Evolutionary conservation across 1,140 invertebrate genomes (phyloP).

Genomic region (Dreissena rostriformis): DNA sequence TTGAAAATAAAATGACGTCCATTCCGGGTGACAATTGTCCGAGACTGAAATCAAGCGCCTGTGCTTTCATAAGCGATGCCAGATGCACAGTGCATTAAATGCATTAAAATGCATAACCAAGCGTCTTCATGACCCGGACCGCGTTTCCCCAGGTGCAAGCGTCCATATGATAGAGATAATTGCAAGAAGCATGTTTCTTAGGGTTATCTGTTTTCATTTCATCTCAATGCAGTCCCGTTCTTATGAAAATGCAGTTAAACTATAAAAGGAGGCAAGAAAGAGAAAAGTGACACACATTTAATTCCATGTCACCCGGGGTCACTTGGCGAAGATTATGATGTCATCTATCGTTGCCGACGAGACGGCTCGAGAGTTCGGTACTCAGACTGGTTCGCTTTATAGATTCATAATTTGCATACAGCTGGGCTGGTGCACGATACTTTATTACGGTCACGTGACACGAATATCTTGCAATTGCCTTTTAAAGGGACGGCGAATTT

Average conservation of each 20-base stretch:
- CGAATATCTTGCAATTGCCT: slow-evolving; percentile 48
- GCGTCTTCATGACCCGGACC: slow-evolving; percentile 39
- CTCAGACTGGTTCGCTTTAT: slow-evolving; percentile 32
- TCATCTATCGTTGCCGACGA: slow-evolving; percentile 45
- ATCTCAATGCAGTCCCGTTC: slow-evolving; percentile 15
- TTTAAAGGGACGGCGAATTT: slow-evolving; percentile 50
- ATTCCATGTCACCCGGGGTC: slow-evolving; percentile 32
- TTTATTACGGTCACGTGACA: slow-evolving; percentile 38
- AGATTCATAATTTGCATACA: slow-evolving; percentile 54
- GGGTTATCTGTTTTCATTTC: slow-evolving; percentile 31
- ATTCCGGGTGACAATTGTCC: too few relatives aligned
- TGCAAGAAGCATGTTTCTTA: slow-evolving; percentile 29
- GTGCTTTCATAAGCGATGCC: slow-evolving; percentile 25
- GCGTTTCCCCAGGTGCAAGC: slow-evolving; percentile 43
- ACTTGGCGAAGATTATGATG: slow-evolving; percentile 34
- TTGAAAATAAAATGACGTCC: slow-evolving; percentile 14
- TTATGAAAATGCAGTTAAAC: slow-evolving; percentile 21
- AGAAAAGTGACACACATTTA: slow-evolving; percentile 7
- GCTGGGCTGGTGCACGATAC: slow-evolving; percentile 29
- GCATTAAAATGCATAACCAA: slow-evolving; percentile 50
- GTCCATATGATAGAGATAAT: slow-evolving; percentile 37
- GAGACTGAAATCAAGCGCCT: slow-evolving; percentile 28
- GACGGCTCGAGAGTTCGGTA: slow-evolving; percentile 42
- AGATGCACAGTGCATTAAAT: slow-evolving; percentile 52
- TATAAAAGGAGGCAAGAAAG: slow-evolving; percentile 7